Evolutionary conservation across 2,797 vertebrate species (phyloP).

Genomic region (Apodemus agrarius): DNA sequence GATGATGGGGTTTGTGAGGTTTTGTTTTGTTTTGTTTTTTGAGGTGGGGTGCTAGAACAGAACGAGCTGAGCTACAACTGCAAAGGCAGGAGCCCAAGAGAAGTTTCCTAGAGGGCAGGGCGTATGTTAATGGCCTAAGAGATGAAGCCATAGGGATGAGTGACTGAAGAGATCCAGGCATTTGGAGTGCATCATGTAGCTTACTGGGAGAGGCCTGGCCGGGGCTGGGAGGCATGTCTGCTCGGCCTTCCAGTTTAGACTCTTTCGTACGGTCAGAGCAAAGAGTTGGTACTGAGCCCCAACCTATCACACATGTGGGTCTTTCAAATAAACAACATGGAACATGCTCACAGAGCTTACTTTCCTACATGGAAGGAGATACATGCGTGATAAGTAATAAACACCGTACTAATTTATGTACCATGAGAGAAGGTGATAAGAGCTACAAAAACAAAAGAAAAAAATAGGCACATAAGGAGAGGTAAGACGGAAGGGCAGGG

Average conservation of each 20-base stretch:
- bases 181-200: neutral
- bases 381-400: neutral
- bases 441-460: neutral
- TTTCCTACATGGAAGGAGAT: neutral
- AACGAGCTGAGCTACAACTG: neutral
- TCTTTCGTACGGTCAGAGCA: neutral
- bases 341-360: neutral
- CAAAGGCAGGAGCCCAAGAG: neutral
- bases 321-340: neutral
- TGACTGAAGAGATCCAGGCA: neutral
- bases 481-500: neutral
- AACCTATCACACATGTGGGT: neutral
- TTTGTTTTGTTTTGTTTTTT: neutral
- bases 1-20: neutral
- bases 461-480: neutral
- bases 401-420: neutral
- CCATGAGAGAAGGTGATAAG: neutral
- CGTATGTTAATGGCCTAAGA: constrained; percentile 4
- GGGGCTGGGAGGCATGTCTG: neutral
- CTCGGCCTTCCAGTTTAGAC: neutral
- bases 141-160: neutral
- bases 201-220: neutral
- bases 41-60: neutral
- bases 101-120: neutral
- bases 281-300: neutral